A percentile compares a stretch with the other conserved stretches of the same genome.
These are phyloP conservation scores for Enteromius radiatus DNA, from an alignment of 2,797 vertebrate species.

Conservation along the genomic window DNA sequence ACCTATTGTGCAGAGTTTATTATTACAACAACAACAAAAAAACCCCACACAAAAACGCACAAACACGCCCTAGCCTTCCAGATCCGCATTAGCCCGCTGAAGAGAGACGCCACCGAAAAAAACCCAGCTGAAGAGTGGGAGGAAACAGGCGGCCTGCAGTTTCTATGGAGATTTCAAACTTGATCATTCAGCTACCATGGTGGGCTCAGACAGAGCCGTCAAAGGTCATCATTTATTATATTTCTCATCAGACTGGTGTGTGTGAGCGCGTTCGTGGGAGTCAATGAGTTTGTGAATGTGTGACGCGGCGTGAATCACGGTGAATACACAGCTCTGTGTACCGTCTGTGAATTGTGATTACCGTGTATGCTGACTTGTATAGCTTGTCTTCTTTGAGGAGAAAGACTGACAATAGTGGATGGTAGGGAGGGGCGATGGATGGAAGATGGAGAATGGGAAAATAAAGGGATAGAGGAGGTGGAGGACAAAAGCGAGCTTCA, in stretches of 20 bases:
- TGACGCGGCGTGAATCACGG: not conserved
- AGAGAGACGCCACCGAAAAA: not conserved
- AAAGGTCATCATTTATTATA: constrained; percentile 59
- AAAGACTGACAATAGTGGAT: constrained; percentile 12
- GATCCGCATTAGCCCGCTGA: constrained; percentile 33
- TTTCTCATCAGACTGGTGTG: constrained; percentile 51
- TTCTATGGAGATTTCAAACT: constrained; percentile 51
- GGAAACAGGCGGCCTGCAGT: constrained; percentile 13
- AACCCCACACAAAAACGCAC: not conserved
- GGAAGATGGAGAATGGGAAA: not conserved
- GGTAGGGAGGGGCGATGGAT: not conserved
- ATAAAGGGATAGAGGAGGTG: constrained; percentile 42
- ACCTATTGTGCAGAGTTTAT: constrained; percentile 22
- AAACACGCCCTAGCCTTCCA: constrained; percentile 4
- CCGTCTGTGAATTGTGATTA: constrained; percentile 12
- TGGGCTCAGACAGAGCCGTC: constrained; percentile 45
- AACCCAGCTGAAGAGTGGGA: constrained; percentile 36
- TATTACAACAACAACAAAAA: not conserved
- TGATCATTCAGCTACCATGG: constrained; percentile 50
- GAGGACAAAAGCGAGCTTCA: constrained; percentile 57
- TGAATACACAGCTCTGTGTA: not conserved
- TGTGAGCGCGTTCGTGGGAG: not conserved
- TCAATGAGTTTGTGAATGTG: constrained; percentile 15
- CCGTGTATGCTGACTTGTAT: not conserved
- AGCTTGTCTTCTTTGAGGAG: not conserved